phyloP scores from a whole-genome alignment of 2,113 vertebrate genomes.

The Cyrtonyx montezumae region DNA sequence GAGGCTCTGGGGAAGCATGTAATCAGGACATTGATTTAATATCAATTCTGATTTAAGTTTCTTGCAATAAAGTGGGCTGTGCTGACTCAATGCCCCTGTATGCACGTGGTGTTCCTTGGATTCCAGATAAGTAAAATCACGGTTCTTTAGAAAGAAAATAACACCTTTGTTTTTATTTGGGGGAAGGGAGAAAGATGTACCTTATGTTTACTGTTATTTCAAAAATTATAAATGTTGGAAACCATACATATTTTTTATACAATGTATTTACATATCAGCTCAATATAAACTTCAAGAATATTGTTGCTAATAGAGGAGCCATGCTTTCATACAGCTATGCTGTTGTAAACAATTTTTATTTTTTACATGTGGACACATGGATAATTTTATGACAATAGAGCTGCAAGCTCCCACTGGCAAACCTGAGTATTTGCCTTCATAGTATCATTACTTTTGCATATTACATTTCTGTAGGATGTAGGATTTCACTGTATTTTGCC shows the following conservation, averaged over 20 bases:
- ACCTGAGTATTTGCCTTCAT: background rate
- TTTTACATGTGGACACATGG: background rate
- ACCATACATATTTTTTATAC: background rate
- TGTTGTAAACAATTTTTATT: background rate
- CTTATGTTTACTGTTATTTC: background rate
- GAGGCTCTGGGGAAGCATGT: constrained; percentile 25
- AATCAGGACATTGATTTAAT: constrained; percentile 59
- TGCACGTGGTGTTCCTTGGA: background rate
- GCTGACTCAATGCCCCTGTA: background rate
- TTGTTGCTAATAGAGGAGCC: background rate
- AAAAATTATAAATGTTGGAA: background rate
- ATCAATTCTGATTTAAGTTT: constrained; percentile 58
- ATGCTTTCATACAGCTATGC: background rate
- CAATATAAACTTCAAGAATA: background rate
- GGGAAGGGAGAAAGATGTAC: background rate
- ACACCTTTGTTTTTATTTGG: background rate
- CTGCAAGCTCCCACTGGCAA: background rate
- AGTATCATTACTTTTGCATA: background rate
- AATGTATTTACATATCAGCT: background rate
- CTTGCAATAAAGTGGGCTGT: background rate
- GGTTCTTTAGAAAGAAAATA: background rate
- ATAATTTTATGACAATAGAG: background rate
- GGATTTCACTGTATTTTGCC: background rate
- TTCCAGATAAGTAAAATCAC: background rate
- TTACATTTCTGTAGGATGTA: background rate